A percentile compares a stretch with the other conserved stretches of the same genome.
phyloP scores from a whole-genome alignment of 1,140 invertebrate species.

The Zaprionus tsacasi region DNA sequence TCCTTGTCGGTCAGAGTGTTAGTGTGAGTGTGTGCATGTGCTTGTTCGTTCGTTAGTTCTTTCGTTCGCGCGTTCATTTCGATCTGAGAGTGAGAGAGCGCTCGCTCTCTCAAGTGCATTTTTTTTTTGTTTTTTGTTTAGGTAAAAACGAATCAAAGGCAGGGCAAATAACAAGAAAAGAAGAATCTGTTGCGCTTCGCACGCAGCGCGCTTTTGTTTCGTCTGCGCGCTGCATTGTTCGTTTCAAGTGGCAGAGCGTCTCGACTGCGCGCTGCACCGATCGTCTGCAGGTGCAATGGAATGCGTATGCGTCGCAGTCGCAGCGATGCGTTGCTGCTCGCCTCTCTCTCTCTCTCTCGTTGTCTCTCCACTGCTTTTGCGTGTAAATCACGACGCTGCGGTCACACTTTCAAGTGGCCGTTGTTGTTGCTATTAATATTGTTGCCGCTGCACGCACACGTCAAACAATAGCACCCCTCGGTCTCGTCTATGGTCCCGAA shows the following conservation, averaged over 20 bases:
- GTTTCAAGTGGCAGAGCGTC: conserved; percentile 69
- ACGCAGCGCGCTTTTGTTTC: conserved; percentile 59
- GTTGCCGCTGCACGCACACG: conserved; percentile 42
- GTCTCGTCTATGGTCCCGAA: conserved; percentile 38
- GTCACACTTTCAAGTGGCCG: conserved; percentile 79
- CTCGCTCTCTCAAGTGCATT: conserved; percentile 77
- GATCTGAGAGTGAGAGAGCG: conserved; percentile 36
- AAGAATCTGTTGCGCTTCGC: conserved; percentile 79
- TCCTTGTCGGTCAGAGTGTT: conserved; percentile 10
- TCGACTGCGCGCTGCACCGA: conserved; percentile 36
- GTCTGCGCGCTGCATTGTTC: conserved; percentile 66
- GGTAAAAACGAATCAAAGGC: conserved; percentile 80
- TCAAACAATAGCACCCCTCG: conserved; percentile 68
- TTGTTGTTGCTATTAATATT: conserved; percentile 12
- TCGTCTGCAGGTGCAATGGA: conserved; percentile 73
- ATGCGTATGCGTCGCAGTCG: conserved; percentile 57
- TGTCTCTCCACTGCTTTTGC: conserved; percentile 25
- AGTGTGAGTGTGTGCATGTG: conserved; percentile 22
- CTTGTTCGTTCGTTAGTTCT: background rate
- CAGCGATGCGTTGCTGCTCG: conserved; percentile 42
- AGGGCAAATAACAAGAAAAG: conserved; percentile 77
- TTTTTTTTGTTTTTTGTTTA: conserved; percentile 57
- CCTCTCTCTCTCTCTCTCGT: too few relatives aligned
- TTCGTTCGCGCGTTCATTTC: conserved; percentile 26
- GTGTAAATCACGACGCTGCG: conserved; percentile 79